phyloP scores from a whole-genome alignment of 2,113 vertebrate species.

The Malurus elegans region DNA sequence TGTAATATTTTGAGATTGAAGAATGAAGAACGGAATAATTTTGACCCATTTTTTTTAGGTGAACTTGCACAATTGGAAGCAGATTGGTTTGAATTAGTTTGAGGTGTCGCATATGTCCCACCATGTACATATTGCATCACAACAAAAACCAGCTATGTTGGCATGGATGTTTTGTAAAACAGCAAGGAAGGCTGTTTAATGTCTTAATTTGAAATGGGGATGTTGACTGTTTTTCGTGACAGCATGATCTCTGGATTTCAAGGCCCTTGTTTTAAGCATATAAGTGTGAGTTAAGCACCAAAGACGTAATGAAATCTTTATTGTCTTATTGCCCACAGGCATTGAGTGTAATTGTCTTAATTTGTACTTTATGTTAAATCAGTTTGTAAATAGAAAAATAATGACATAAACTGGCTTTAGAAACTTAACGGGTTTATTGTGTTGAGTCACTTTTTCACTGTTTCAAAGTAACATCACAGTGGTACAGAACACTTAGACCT shows the following conservation, averaged over 20 bases:
- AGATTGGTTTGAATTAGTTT: neutral
- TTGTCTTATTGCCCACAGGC: neutral
- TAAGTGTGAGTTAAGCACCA: neutral
- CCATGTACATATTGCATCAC: neutral
- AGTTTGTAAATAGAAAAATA: neutral
- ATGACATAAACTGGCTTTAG: neutral
- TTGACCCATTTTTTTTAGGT: neutral
- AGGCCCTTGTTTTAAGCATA: neutral
- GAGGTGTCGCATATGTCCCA: neutral
- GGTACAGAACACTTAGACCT: neutral
- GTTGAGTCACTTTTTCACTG: neutral
- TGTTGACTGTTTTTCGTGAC: neutral
- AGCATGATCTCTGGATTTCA: neutral
- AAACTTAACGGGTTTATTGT: neutral
- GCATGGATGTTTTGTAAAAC: neutral
- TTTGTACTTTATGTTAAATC: neutral
- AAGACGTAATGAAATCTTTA: neutral
- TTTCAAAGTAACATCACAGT: neutral
- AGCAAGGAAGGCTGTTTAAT: neutral
- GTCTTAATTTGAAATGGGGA: neutral
- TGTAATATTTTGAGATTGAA: neutral
- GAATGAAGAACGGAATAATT: neutral
- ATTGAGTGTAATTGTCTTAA: neutral
- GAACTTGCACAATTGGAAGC: neutral
- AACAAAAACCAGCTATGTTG: neutral